phyloP scores from a whole-genome alignment of 2,888 invertebrate genomes.

The Limnephilus marmoratus region DNA sequence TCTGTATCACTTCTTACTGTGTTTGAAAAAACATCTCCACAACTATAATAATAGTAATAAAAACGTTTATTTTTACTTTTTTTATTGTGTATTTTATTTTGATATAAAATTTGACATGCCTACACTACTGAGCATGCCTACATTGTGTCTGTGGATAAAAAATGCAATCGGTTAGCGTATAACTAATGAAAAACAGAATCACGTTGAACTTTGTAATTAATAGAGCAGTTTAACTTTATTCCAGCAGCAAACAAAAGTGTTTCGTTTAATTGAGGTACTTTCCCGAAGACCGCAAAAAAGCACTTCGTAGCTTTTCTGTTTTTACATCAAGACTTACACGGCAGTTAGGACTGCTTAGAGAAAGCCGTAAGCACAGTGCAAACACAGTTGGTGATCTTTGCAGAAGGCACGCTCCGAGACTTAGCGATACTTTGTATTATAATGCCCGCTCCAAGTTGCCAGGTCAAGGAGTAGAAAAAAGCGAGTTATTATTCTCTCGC shows the following conservation, averaged over 20 bases:
- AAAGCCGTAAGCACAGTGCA: conserved; percentile 39
- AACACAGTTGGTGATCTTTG: conserved; percentile 46
- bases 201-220: background rate
- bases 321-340: conserved; percentile 11
- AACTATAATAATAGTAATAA: too few relatives aligned
- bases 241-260: background rate
- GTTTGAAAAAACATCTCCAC: too few relatives aligned
- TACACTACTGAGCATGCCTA: too few relatives aligned
- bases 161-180: background rate
- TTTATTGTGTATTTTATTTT: too few relatives aligned
- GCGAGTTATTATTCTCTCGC: background rate
- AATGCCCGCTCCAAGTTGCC: background rate
- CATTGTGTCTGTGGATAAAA: too few relatives aligned
- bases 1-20: too few relatives aligned
- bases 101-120: too few relatives aligned
- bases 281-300: background rate
- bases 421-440: conserved; percentile 35
- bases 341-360: background rate
- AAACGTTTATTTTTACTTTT: too few relatives aligned
- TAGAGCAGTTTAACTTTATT: background rate
- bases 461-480: conserved; percentile 8
- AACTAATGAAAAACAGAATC: background rate
- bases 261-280: background rate
- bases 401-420: conserved; percentile 39
- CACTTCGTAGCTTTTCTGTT: background rate